Percentiles rank a stretch among this genome's conserved stretches.
Evolutionary conservation across 2,888 invertebrate genomes (phyloP).

Genomic region (Myathropa florea): DNA sequence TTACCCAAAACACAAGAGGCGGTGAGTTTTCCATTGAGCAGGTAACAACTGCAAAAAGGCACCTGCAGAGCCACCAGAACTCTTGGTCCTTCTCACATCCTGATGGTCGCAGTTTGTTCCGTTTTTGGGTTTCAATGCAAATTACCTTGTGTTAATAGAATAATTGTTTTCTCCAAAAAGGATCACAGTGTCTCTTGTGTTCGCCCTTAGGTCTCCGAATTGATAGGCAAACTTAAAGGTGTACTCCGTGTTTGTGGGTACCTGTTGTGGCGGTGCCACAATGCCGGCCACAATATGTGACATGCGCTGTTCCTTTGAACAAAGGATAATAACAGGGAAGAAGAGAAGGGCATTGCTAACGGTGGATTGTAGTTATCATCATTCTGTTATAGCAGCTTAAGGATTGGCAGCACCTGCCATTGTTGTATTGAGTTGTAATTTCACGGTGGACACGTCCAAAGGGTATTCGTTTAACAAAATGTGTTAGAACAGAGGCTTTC

Average conservation of each 20-base stretch:
- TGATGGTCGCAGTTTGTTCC: not conserved
- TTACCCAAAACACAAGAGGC: not conserved
- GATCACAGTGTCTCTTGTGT: too few relatives aligned
- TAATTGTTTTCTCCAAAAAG: constrained; percentile 44
- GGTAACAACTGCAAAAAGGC: constrained; percentile 21
- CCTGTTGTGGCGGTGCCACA: constrained; percentile 41
- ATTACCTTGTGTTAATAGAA: constrained; percentile 56
- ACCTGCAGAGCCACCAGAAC: not conserved
- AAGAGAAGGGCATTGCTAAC: constrained; percentile 14
- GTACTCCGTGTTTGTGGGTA: not conserved
- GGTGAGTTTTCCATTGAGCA: not conserved
- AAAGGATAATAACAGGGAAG: constrained; percentile 35
- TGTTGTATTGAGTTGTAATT: constrained; percentile 48
- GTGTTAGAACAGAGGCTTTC: constrained; percentile 10
- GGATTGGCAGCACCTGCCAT: constrained; percentile 53
- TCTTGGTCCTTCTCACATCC: not conserved
- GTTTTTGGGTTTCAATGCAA: constrained; percentile 51
- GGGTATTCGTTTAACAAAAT: constrained; percentile 21
- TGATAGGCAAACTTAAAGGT: constrained; percentile 8
- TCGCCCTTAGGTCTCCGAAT: not conserved
- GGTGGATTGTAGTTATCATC: constrained; percentile 41
- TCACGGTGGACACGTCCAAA: constrained; percentile 3
- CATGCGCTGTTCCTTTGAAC: constrained; percentile 19
- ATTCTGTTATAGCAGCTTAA: constrained; percentile 28
- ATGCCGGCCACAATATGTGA: constrained; percentile 11